Evolutionary conservation across 2,113 vertebrate species (phyloP), one percentile per base, ranked within the genome.

Genomic region (Dendropsophus ebraccatus): DNA sequence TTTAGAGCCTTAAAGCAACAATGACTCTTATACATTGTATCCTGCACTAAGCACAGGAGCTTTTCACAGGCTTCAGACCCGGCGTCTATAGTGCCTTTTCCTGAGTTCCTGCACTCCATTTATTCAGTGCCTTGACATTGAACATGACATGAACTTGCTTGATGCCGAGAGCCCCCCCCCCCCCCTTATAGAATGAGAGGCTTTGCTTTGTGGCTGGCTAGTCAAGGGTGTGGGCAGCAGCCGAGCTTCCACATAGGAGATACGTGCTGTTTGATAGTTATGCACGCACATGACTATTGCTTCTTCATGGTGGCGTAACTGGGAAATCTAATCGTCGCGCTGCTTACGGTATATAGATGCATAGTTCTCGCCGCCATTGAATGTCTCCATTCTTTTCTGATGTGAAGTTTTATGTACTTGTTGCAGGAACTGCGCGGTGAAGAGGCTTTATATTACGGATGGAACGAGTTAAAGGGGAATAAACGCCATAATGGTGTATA

Each of bases 61-160:
- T 84, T 50, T 62, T 65, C 25, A 7, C 37, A n/a, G 65, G 62
- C 74, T 69, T 78, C 67, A 76, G 35, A 78, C 41, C 58, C 77
- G 32, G 25, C n/a, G 74, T 84, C 67, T 84, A 35, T 77, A 14
- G 83, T 47, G 56, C 56, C 41, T 25, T 37, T 25, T 23, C 52
- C 56, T 74, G 47, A 30, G 82, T 41, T 75, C 45, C 32, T 60
- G 14, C 32, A 41, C 69, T 75, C 65, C 41, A n/a, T 23, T 54
- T 45, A n/a, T 74, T 47, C 19, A 65, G 35, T 74, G 72, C 58
- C 30, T 67, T 67, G 83, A 77, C 74, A 69, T 69, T 85, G 83
- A 49, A 62, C 83, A 85, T 77, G 73, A n/a, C n/a, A n/a, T n/a
- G n/a, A n/a, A n/a, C n/a, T n/a, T 52, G n/a, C 37, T 77, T 28